A percentile compares a stretch with the other conserved stretches of the same genome.
Conservation (phyloP, 2,888 invertebrate genomes). For the Margaritifera margaritifera region DNA sequence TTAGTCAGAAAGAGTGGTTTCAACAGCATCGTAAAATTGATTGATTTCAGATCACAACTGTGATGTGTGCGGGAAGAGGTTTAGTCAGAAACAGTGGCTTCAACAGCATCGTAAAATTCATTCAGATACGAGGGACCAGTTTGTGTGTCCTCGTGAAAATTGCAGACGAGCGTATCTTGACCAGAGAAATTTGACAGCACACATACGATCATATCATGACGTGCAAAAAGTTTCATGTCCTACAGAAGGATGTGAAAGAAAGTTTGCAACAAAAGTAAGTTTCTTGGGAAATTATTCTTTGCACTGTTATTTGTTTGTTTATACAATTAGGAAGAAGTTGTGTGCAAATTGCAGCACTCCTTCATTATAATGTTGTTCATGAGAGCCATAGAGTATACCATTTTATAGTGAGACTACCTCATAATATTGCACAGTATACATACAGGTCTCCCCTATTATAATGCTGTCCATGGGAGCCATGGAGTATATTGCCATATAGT, state of each 20-base stretch:
- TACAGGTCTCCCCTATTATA: too few relatives aligned
- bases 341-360: too few relatives aligned
- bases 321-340: too few relatives aligned
- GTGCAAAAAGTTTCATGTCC: constrained; percentile 47
- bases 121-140: constrained; percentile 29
- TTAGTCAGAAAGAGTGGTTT: too few relatives aligned
- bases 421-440: too few relatives aligned
- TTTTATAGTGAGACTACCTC: too few relatives aligned
- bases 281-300: neutral
- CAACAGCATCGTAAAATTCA: constrained; percentile 49
- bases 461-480: too few relatives aligned
- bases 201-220: constrained; percentile 56
- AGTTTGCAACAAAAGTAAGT: constrained; percentile 53
- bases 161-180: constrained; percentile 55
- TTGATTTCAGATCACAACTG: constrained; percentile 39
- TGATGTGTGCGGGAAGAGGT: constrained; percentile 43
- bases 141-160: constrained; percentile 49
- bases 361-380: too few relatives aligned
- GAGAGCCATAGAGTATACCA: too few relatives aligned
- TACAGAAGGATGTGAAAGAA: constrained; percentile 46
- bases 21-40: neutral
- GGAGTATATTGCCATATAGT: too few relatives aligned
- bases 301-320: too few relatives aligned
- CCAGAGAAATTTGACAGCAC: constrained; percentile 52
- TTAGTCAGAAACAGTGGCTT: constrained; percentile 43